phyloP scores from a whole-genome alignment of 2,888 invertebrate genomes.

The Lasius fuliginosus region DNA sequence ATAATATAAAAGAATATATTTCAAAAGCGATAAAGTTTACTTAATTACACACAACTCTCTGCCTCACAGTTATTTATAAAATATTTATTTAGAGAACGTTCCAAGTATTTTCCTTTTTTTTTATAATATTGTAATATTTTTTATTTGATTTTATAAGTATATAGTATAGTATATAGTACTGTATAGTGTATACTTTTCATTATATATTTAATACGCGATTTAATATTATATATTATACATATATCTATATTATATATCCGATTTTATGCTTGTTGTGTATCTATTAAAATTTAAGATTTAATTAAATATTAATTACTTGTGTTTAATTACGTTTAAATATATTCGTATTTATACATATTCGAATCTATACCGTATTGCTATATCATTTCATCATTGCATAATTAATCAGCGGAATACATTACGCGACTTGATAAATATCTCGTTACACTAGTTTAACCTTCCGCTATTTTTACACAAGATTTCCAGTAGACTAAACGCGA shows the following conservation, averaged over 20 bases:
- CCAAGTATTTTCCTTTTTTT: background rate
- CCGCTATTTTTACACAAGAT: constrained; percentile 19
- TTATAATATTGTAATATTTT: background rate
- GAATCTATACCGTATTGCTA: background rate
- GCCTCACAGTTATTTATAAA: background rate
- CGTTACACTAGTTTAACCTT: background rate
- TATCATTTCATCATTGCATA: constrained; percentile 1
- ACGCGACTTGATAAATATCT: constrained; percentile 19
- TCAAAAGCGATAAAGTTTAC: background rate
- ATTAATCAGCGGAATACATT: constrained; percentile 9
- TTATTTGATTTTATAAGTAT: constrained; percentile 4
- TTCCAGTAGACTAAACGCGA: constrained; percentile 32
- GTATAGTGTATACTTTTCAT: background rate
- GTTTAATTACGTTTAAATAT: background rate
- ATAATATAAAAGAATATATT: background rate
- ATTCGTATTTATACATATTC: background rate
- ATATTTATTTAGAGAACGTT: background rate
- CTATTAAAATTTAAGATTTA: constrained; percentile 34
- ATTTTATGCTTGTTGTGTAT: background rate
- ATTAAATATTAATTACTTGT: constrained; percentile 19
- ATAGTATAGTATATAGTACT: background rate
- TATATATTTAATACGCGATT: background rate
- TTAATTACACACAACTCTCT: background rate
- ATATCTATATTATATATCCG: background rate
- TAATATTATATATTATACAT: background rate